Base-by-base conservation (phyloP, 2,888 invertebrate genomes). In the Cynaeus angustus region DNA sequence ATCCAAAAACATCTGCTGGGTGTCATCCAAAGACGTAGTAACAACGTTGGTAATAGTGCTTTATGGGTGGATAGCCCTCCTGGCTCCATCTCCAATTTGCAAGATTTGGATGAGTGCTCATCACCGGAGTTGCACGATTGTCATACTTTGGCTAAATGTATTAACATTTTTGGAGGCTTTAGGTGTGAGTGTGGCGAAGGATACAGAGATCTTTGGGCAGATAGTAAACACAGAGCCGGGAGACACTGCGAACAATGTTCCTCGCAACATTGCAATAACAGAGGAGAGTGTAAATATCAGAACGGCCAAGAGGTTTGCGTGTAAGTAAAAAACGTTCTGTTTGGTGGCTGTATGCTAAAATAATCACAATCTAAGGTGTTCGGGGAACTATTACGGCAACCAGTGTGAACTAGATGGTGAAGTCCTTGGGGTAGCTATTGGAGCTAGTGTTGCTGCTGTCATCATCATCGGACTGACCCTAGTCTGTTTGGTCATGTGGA, bases 361-460 rank as follows among this genome's bases (percentile, higher is more conserved):
- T 33, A 9, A 38, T 55, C 50, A 10, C 41, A 58, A 43, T 12
- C 86, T 74, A 82, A 93, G 93, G 58, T 96, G 96, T 78, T 87
- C 91, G n/a, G 92, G 94, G 0, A 94, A 93, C 73, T 96, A 94
- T 84, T 96, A 96, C 83, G 97, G 97, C 0, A 89, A 91, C 0
- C 91, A 93, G 74, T 97, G 97, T 79, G 96, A 96, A 83, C 91
- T 96, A 59, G 97, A 97, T 83, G 96, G 96, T 0, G 96, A 96
- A 85, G 96, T 97, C 53, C 87, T 97, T 13, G 96, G 94, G 0
- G 96, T 96, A 16, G 95, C 96, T 0, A 93, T 96, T 61, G 96
- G 96, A 10, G 96, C 96, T 0, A 95, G 95, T 0, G 91, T 96
- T 0, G 94, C 94, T 0, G 97, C 97, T 0, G 90, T 96, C 1